Evolutionary conservation across 2,888 invertebrate genomes (phyloP), one percentile per base, ranked within the genome.

Genomic region (Xylota segnis): DNA sequence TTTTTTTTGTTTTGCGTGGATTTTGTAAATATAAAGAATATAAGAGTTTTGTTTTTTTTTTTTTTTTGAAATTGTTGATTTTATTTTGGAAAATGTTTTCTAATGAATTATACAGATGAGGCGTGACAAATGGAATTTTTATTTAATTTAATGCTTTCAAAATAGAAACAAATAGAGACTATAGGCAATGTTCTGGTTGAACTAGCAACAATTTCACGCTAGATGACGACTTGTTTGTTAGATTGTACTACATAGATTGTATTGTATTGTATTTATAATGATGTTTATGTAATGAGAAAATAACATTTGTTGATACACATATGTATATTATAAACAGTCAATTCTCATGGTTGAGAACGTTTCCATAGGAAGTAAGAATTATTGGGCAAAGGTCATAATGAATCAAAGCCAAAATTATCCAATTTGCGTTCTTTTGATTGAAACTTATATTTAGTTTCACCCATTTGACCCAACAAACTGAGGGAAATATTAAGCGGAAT

Each of bases 21-120:
- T 45, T 81, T 59, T 74, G 29, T 16, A 72, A 61, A 50, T 14
- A 14, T 56, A 16, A 10, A 9, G 54, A 37, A 34, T n/a, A 32
- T 45, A 10, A 12, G n/a, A n/a, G n/a, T n/a, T n/a, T n/a, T n/a
- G n/a, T n/a, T 9, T 27, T 27, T 56, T 23, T 56, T 23, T 27
- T 32, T 16, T 27, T 37, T 14, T 27, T 45, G 23, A 71, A 45
- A 77, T 71, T 77, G 83, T 83, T 83, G 83, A 77, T 83, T 59
- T 77, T 32, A 71, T 58, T 65, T 52, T n/a, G 9, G 40, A 58
- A 34, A 32, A 54, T 34, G 12, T 12, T 52, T 40, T 52, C 61
- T 9, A n/a, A 34, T 65, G 23, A 74, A 45, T 74, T 65, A 56
- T 65, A 18, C 23, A 43, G 54, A 45, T 45, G 54, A 65, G 43